Conservation (phyloP, 1,140 invertebrate genomes). For the Papilio dardanus region DNA sequence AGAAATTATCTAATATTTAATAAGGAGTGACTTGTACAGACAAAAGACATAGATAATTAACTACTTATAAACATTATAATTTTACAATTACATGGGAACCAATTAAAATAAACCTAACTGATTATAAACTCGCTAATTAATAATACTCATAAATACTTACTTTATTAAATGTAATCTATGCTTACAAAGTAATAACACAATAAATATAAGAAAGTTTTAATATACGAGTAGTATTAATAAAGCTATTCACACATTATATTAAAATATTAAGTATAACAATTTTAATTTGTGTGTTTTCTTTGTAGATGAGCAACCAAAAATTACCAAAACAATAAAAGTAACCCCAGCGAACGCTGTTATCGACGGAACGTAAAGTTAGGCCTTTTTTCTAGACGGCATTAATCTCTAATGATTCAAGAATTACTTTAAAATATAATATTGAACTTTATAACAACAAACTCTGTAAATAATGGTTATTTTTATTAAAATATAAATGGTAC, state of each 20-base stretch:
- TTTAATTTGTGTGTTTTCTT: background rate
- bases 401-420: background rate
- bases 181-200: background rate
- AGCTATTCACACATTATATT: background rate
- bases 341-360: background rate
- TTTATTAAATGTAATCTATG: background rate
- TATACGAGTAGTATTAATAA: background rate
- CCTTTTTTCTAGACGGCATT: background rate
- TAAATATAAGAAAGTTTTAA: background rate
- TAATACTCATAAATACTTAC: background rate
- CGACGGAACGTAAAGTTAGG: background rate
- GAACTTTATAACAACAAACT: background rate
- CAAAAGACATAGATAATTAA: background rate
- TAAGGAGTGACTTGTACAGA: background rate
- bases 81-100: too few species aligned
- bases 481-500: background rate
- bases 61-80: too few species aligned
- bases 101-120: too few species aligned
- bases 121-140: too few species aligned
- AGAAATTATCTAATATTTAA: background rate
- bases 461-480: background rate
- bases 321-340: conserved; percentile 12
- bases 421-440: background rate
- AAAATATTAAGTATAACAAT: background rate
- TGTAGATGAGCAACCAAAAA: conserved; percentile 7